Conservation (phyloP, 1,140 invertebrate genomes). For the Drosophila elegans region DNA sequence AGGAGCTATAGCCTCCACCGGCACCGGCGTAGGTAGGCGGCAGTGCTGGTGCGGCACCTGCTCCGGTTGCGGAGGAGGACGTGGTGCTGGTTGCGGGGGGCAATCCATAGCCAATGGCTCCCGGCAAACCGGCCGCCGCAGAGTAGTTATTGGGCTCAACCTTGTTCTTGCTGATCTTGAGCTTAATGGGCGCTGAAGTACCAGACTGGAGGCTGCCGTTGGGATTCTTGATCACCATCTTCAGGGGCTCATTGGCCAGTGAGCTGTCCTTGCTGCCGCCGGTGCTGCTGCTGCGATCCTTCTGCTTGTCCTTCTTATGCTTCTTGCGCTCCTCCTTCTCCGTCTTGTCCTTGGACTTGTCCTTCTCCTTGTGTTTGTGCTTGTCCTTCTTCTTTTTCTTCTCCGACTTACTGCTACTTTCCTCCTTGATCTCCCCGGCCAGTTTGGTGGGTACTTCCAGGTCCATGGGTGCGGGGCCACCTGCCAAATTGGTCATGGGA, state of each 20-base stretch:
- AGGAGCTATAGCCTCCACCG: conserved; percentile 35
- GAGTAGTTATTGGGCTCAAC: conserved; percentile 70
- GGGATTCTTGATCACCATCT: conserved; percentile 67
- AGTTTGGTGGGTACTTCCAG: conserved; percentile 58
- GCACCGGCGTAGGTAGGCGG: conserved; percentile 10
- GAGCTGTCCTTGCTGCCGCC: conserved; percentile 81
- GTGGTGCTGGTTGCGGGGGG: conserved; percentile 15
- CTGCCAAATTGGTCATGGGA: conserved; percentile 13
- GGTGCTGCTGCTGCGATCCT: conserved; percentile 85
- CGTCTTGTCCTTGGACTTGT: conserved; percentile 87
- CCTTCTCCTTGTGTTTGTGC: conserved; percentile 88
- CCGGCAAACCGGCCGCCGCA: conserved; percentile 41
- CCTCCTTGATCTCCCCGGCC: conserved; percentile 82
- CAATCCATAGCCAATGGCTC: conserved; percentile 28
- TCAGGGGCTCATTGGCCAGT: conserved; percentile 57
- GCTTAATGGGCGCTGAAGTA: conserved; percentile 84
- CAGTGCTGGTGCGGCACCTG: conserved; percentile 44
- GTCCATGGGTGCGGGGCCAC: conserved; percentile 27
- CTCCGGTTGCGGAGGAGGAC: not conserved
- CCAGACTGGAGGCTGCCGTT: conserved; percentile 59
- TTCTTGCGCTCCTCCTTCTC: conserved; percentile 87
- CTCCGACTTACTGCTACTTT: conserved; percentile 57
- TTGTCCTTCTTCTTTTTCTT: conserved; percentile 89
- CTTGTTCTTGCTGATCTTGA: conserved; percentile 89
- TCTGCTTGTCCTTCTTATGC: conserved; percentile 88